Evolutionary conservation across 2,113 vertebrate species (phyloP).

Genomic region (Willisornis vidua): DNA sequence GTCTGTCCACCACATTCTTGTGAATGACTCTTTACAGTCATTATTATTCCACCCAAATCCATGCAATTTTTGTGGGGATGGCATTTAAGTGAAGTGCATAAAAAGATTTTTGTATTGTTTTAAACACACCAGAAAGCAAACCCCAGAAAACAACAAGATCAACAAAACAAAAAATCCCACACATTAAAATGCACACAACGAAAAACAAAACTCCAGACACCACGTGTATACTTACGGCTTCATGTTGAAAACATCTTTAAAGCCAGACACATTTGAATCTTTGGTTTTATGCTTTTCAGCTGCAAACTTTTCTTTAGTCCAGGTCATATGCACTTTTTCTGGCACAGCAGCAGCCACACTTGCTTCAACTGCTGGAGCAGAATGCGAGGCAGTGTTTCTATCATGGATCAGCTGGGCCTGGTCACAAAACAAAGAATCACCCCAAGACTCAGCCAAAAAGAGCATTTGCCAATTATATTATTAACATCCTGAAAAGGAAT

Average conservation of each 20-base stretch:
- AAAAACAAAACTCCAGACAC: neutral
- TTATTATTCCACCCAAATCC: neutral
- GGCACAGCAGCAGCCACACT: slow-evolving; percentile 60
- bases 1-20: neutral
- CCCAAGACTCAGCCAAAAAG: neutral
- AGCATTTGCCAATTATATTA: neutral
- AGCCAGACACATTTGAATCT: slow-evolving; percentile 74
- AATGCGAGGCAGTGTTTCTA: slow-evolving; percentile 88
- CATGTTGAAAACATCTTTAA: slow-evolving; percentile 93
- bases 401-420: slow-evolving; percentile 96
- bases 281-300: slow-evolving; percentile 84
- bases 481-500: neutral
- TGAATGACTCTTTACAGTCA: neutral
- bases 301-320: slow-evolving; percentile 93
- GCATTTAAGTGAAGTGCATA: neutral
- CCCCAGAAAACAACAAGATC: neutral
- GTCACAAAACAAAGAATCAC: neutral
- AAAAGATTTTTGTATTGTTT: neutral
- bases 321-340: slow-evolving; percentile 94
- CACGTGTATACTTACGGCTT: slow-evolving; percentile 87
- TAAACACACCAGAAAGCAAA: neutral
- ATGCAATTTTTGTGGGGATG: neutral
- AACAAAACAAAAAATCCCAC: neutral
- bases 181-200: neutral
- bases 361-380: slow-evolving; percentile 32